These are phyloP conservation scores for Nothura maculosa DNA, from an alignment of 2,797 vertebrate species.

Conservation along the genomic window DNA sequence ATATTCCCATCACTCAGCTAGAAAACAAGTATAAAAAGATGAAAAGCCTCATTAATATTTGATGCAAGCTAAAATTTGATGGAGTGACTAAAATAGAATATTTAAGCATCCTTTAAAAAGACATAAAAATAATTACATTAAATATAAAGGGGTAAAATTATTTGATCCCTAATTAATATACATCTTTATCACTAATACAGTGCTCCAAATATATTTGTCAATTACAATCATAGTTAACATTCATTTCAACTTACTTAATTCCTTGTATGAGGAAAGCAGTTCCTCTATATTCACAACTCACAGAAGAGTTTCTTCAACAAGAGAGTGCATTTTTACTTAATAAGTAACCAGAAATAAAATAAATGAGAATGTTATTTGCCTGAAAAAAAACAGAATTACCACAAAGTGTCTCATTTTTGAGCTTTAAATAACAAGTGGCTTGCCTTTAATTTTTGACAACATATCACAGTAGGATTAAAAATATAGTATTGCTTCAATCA, in stretches of 20 bases:
- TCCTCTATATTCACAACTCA: background rate
- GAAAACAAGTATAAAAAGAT: background rate
- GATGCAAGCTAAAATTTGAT: background rate
- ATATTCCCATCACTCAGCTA: background rate
- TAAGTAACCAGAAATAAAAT: background rate
- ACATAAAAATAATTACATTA: background rate
- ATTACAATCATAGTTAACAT: background rate
- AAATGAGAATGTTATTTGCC: background rate
- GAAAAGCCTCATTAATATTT: background rate
- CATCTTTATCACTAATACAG: background rate
- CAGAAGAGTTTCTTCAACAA: background rate
- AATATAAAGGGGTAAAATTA: background rate
- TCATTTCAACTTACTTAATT: constrained; percentile 1
- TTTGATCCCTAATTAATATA: background rate
- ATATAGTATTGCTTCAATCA: background rate
- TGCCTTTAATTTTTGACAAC: background rate
- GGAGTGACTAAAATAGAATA: background rate
- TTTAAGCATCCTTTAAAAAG: background rate
- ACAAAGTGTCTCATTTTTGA: background rate
- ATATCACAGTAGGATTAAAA: background rate
- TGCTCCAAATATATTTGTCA: background rate
- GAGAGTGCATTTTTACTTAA: background rate
- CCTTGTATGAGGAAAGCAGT: background rate
- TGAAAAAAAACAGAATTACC: constrained; percentile 5
- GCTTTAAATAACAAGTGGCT: background rate